Percentiles rank a stretch among this genome's conserved stretches.
Conservation (phyloP, 2,113 vertebrate species). For the Ailuropoda melanoleuca region DNA sequence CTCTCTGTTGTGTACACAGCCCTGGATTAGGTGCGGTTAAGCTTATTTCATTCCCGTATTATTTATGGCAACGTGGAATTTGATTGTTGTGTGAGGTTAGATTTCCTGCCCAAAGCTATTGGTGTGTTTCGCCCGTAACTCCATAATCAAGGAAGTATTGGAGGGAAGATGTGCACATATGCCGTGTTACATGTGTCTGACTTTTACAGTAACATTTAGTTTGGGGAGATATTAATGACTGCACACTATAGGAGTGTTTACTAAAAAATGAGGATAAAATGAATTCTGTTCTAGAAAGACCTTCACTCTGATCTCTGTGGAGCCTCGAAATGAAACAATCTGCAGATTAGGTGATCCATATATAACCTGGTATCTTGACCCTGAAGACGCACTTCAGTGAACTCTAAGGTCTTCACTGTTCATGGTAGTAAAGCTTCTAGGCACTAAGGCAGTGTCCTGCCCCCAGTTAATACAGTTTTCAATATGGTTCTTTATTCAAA, state of each 20-base stretch:
- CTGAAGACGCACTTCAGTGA: not conserved
- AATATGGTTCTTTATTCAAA: not conserved
- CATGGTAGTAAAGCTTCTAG: not conserved
- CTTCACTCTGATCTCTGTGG: not conserved
- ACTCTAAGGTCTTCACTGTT: not conserved
- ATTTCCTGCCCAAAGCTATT: not conserved
- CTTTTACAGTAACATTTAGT: not conserved
- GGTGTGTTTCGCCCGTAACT: not conserved
- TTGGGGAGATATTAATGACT: not conserved
- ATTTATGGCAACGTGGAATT: not conserved
- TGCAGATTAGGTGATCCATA: not conserved
- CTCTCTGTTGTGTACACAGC: accelerated
- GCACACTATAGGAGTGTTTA: not conserved
- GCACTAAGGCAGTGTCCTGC: not conserved
- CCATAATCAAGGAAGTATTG: not conserved
- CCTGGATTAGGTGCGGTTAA: too few relatives aligned
- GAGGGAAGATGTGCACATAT: accelerated
- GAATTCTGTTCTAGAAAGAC: not conserved
- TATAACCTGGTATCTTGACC: not conserved
- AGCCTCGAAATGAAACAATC: not conserved
- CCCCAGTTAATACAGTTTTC: not conserved
- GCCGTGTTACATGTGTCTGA: too few relatives aligned
- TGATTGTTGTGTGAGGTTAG: not conserved
- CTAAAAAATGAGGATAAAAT: not conserved
- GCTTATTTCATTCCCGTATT: not conserved